Evolutionary conservation across 2,113 vertebrate species (phyloP).

Genomic region (Kryptolebias marmoratus): DNA sequence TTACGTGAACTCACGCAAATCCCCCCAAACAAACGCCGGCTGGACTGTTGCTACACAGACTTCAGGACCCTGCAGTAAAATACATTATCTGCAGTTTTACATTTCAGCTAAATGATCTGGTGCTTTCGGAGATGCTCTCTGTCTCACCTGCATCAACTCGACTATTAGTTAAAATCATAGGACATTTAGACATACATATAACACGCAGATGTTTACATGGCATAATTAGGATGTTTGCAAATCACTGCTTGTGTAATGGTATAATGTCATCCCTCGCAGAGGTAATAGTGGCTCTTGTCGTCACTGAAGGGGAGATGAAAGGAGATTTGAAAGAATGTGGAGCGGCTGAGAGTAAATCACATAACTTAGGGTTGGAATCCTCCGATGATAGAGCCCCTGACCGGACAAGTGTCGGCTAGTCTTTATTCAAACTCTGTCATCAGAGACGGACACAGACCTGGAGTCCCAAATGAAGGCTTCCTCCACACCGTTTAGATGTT

Average conservation of each 20-base stretch:
- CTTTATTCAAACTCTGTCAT: slow-evolving; percentile 67
- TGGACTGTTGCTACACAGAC: background rate
- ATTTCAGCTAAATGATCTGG: slow-evolving; percentile 1
- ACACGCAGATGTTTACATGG: slow-evolving; percentile 67
- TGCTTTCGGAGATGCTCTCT: background rate
- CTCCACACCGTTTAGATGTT: slow-evolving; percentile 51
- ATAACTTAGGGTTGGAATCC: slow-evolving; percentile 59
- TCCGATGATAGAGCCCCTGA: slow-evolving; percentile 43
- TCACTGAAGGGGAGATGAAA: slow-evolving; percentile 67
- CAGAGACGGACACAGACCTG: slow-evolving; percentile 56
- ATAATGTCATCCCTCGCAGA: slow-evolving; percentile 52
- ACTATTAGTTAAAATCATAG: slow-evolving; percentile 37
- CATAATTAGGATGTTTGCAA: slow-evolving; percentile 57
- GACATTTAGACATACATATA: slow-evolving; percentile 56
- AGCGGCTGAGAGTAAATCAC: slow-evolving; percentile 59
- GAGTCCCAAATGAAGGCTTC: slow-evolving; percentile 64
- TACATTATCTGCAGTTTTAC: background rate
- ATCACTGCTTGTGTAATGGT: slow-evolving; percentile 57
- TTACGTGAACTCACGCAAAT: slow-evolving; percentile 57
- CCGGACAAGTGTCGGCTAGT: slow-evolving; percentile 69
- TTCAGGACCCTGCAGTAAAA: background rate
- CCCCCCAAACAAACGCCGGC: slow-evolving; percentile 25
- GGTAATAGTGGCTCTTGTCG: slow-evolving; percentile 63
- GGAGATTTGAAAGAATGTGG: slow-evolving; percentile 61
- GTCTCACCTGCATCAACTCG: slow-evolving; percentile 18